Evolutionary conservation across 2,888 invertebrate species (phyloP).

Genomic region (Agriopis marginaria): DNA sequence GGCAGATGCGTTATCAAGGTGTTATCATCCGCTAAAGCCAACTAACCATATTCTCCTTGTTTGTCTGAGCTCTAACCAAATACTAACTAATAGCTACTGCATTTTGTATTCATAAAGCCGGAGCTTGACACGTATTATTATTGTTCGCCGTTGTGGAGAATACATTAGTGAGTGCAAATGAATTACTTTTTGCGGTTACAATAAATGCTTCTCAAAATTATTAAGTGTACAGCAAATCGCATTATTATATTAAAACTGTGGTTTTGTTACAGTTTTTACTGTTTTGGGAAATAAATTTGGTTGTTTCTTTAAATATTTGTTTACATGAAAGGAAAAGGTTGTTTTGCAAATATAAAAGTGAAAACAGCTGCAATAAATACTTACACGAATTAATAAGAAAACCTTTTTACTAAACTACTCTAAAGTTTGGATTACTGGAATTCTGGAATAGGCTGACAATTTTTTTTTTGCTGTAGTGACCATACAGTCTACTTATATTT

Average conservation of each 20-base stretch:
- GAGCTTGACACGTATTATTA: slow-evolving; percentile 3
- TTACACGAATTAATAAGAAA: too few relatives aligned
- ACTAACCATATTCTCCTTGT: too few relatives aligned
- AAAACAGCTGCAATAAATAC: too few relatives aligned
- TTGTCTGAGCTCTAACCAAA: not conserved
- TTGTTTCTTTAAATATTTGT: too few relatives aligned
- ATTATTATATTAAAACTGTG: slow-evolving; percentile 24
- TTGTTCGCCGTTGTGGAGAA: slow-evolving; percentile 18
- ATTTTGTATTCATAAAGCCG: slow-evolving; percentile 1
- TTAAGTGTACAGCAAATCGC: slow-evolving; percentile 24
- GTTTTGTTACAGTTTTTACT: slow-evolving; percentile 17
- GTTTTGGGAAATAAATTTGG: not conserved
- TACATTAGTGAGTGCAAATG: slow-evolving; percentile 36
- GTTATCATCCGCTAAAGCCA: too few relatives aligned
- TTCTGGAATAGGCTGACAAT: too few relatives aligned
- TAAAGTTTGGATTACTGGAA: too few relatives aligned
- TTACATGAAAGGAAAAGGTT: too few relatives aligned
- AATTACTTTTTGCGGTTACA: slow-evolving; percentile 38
- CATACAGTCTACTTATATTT: too few relatives aligned
- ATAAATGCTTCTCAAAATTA: slow-evolving; percentile 30
- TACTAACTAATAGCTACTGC: not conserved
- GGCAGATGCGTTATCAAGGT: too few relatives aligned
- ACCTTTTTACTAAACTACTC: too few relatives aligned
- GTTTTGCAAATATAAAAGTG: too few relatives aligned
- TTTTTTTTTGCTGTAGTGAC: not conserved